These are phyloP conservation scores for Pangasius larnaudii DNA, from an alignment of 2,797 vertebrate species.

Conservation along the genomic window DNA sequence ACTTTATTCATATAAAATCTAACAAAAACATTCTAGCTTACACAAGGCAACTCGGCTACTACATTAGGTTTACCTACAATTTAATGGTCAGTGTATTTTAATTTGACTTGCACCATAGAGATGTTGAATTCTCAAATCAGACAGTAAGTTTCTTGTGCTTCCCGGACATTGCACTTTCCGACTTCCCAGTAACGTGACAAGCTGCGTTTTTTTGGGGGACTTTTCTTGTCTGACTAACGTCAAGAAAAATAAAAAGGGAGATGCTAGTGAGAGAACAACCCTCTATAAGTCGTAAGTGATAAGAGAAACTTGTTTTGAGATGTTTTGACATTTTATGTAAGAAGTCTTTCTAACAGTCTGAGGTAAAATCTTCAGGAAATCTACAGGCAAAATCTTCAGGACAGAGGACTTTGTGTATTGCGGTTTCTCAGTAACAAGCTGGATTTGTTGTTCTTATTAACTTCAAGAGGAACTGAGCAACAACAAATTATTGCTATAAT, in stretches of 20 bases:
- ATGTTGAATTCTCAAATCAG: not conserved
- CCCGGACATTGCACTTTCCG: not conserved
- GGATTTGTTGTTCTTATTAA: not conserved
- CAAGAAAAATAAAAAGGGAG: not conserved
- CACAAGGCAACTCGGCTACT: not conserved
- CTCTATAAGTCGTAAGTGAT: not conserved
- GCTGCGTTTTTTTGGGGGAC: not conserved
- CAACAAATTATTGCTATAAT: not conserved
- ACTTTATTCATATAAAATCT: not conserved
- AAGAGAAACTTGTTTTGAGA: not conserved
- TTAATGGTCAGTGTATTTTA: not conserved
- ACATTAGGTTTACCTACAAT: not conserved
- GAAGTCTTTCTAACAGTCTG: not conserved
- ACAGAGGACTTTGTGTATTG: not conserved
- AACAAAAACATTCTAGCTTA: not conserved
- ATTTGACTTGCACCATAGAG: not conserved
- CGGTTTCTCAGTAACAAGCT: not conserved
- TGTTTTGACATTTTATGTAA: not conserved
- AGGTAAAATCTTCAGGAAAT: not conserved
- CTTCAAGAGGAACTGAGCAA: not conserved
- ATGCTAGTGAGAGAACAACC: not conserved
- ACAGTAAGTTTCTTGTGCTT: not conserved
- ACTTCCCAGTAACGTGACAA: not conserved
- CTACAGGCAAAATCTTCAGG: not conserved
- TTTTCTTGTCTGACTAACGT: not conserved